Conservation (phyloP, 1,140 invertebrate genomes). For the Drosophila melanica region DNA sequence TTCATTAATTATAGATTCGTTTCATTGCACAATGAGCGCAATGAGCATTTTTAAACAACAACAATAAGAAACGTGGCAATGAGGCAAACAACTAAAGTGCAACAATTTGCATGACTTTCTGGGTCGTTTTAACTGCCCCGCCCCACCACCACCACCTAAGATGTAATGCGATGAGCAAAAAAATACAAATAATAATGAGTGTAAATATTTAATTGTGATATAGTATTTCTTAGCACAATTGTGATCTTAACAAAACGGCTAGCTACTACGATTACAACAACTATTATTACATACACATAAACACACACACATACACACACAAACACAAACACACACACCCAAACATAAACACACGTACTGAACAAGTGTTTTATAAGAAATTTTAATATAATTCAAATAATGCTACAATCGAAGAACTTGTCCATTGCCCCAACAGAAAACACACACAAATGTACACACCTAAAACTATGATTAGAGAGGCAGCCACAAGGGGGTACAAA, state of each 20-base stretch:
- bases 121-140: constrained; percentile 36
- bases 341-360: constrained; percentile 21
- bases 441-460: constrained; percentile 5
- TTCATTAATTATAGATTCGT: constrained; percentile 33
- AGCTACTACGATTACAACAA: constrained; percentile 63
- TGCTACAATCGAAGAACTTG: constrained; percentile 38
- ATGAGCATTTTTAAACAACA: constrained; percentile 33
- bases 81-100: constrained; percentile 35
- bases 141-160: constrained; percentile 55
- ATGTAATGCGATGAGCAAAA: constrained; percentile 41
- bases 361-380: constrained; percentile 62
- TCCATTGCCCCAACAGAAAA: constrained; percentile 23
- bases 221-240: constrained; percentile 83
- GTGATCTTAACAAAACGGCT: constrained; percentile 78
- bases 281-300: constrained; percentile 31
- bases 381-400: constrained; percentile 55
- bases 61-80: constrained; percentile 22
- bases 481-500: constrained; percentile 7
- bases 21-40: constrained; percentile 15
- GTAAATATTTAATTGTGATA: constrained; percentile 83
- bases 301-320: constrained; percentile 5
- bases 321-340: constrained; percentile 15
- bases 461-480: constrained; percentile 21
- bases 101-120: constrained; percentile 40
- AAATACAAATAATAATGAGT: constrained; percentile 73